These are phyloP conservation scores for Thripadectes ignobilis DNA, from an alignment of 2,797 vertebrate species.

Conservation along the genomic window DNA sequence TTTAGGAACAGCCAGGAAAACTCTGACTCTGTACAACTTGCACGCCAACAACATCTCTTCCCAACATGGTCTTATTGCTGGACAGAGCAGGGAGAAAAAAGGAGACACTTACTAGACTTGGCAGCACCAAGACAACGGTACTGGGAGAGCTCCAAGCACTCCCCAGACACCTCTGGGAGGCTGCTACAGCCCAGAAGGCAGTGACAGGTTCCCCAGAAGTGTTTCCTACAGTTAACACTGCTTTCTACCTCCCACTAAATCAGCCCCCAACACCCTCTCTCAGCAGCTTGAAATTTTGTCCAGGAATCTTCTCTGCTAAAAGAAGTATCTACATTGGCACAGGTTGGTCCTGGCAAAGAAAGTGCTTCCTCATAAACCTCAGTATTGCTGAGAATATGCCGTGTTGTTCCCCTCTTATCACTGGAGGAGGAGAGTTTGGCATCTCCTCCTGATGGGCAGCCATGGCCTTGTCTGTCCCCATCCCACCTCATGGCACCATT, in stretches of 20 bases:
- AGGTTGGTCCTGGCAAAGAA: background rate
- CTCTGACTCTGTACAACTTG: background rate
- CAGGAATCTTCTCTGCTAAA: background rate
- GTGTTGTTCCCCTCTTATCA: background rate
- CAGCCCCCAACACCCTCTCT: background rate
- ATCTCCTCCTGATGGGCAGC: background rate
- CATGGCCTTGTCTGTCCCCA: background rate
- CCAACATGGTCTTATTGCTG: conserved; percentile 71
- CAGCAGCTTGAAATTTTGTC: background rate
- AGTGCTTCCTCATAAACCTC: background rate
- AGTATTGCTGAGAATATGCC: background rate
- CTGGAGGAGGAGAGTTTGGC: background rate
- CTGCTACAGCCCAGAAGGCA: background rate
- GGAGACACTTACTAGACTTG: background rate
- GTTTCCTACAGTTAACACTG: background rate
- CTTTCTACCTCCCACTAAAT: background rate
- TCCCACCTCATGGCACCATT: background rate
- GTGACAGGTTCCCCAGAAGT: background rate
- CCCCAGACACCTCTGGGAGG: background rate
- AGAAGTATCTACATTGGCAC: background rate
- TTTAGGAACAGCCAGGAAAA: conserved; percentile 18
- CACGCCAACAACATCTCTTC: conserved; percentile 2
- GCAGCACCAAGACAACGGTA: background rate
- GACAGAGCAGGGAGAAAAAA: conserved; percentile 29
- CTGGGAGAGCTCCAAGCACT: background rate